Base-by-base conservation (phyloP, 2,888 invertebrate species). In the Caenorhabditis japonica region DNA sequence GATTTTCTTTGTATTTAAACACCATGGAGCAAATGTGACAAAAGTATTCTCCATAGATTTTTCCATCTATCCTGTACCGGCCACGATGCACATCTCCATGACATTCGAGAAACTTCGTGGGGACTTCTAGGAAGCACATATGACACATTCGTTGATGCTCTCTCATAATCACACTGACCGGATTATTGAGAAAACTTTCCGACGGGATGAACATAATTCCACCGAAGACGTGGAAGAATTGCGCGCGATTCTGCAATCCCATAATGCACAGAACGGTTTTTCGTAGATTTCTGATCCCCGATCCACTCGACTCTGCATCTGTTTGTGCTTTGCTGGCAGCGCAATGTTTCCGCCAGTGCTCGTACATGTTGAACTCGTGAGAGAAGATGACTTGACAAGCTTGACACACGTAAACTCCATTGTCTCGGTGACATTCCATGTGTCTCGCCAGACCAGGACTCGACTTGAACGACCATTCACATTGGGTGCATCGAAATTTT, bases 11-110 rank as follows among this genome's bases (percentile, higher is more conserved):
- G 3, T 13, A 61, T 36, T 4, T 21, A 12, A 55, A 64, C 25
- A 56, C 17, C 5, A 4, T 15, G 2, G 36, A 21, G 12, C 66
- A 66, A 36, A 66, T 19, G 36, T 66, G 66, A 34, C 66, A 66
- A 15, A 41, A 66, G 44, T 51, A 49, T 0, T 66, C 51, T 4
- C 51, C 51, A 19, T 66, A 51, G 19, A 66, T 56, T 4, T 5
- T 10, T 10, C 56, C 56, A 13, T 66, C 66, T 15, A 66, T 66
- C 13, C 66, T 23, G 34, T 30, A 58, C 5, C 66, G 8, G 1
- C 66, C 66, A 36, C 66, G 66, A 51, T 66, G 66, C 12, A 66
- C 66, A 30, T 66, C 56, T 56, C 66, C 66, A 19, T 66, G 66
- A 17, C 56, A 56, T 25, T 66, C 66, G 3, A 66, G 4, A 5